Conservation (phyloP, 2,888 invertebrate genomes). For the Leucozona laternaria region DNA sequence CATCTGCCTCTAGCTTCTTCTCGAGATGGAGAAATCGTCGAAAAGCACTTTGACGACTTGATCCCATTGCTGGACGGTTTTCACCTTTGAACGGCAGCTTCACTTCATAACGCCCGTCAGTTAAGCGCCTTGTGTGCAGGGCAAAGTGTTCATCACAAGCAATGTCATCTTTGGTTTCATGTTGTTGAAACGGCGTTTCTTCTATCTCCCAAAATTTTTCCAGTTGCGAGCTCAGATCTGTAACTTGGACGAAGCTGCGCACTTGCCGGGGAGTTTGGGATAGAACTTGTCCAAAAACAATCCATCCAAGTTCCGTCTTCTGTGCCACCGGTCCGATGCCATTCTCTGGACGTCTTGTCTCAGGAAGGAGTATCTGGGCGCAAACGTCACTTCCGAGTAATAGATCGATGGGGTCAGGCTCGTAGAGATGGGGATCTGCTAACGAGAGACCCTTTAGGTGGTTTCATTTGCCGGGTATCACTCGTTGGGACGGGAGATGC, state of each 20-base stretch:
- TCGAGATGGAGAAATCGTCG: not conserved
- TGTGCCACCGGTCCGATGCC: not conserved
- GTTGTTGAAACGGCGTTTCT: no score
- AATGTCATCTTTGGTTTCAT: not conserved
- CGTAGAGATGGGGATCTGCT: no score
- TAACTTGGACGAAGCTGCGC: not conserved
- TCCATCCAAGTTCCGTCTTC: not conserved
- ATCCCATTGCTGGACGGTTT: no score
- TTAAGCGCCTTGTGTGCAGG: not conserved
- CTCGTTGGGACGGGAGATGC: conserved; percentile 15
- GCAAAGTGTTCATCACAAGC: not conserved
- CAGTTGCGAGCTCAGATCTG: not conserved
- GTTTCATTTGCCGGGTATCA: not conserved
- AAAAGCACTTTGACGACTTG: no score
- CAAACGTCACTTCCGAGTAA: not conserved
- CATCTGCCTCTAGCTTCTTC: no score
- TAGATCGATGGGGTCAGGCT: not conserved
- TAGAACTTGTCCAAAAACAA: no score
- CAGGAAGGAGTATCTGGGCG: not conserved
- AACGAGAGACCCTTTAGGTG: no score
- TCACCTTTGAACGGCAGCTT: no score
- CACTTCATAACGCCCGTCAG: no score
- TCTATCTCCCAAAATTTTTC: not conserved
- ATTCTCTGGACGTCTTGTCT: not conserved
- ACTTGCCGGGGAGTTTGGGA: not conserved